Evolutionary conservation across 2,113 vertebrate species (phyloP).

Genomic region (Channa maculata): DNA sequence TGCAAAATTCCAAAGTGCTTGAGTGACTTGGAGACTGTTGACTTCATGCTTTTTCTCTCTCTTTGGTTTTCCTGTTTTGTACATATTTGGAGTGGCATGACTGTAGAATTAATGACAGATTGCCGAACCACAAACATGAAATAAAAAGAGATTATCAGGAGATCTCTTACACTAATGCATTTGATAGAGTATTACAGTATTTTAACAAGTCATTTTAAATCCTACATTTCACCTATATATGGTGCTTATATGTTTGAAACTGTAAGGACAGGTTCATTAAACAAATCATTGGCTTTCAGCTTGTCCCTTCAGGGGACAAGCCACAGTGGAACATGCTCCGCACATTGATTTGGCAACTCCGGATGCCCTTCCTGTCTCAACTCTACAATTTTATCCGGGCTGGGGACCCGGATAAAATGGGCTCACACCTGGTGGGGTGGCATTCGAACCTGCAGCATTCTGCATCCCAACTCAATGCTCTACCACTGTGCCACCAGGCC

Average conservation of each 20-base stretch:
- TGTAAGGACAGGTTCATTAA: neutral
- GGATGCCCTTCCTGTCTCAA: too few species aligned
- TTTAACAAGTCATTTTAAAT: slow-evolving; percentile 35
- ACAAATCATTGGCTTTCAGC: too few species aligned
- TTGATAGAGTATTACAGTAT: slow-evolving; percentile 6
- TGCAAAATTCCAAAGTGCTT: slow-evolving; percentile 70
- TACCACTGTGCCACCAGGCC: too few species aligned
- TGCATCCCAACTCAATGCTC: too few species aligned
- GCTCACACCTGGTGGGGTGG: too few species aligned
- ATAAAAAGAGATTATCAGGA: slow-evolving; percentile 43
- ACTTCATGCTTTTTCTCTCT: slow-evolving; percentile 54
- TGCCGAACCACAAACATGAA: slow-evolving; percentile 47
- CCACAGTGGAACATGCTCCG: too few species aligned
- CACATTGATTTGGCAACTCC: too few species aligned
- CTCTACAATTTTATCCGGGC: too few species aligned
- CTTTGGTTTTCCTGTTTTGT: slow-evolving; percentile 58
- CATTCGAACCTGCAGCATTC: too few species aligned
- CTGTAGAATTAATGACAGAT: slow-evolving; percentile 68
- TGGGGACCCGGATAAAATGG: too few species aligned
- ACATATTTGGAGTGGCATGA: slow-evolving; percentile 56
- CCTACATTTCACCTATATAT: slow-evolving; percentile 4
- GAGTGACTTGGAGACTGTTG: slow-evolving; percentile 66
- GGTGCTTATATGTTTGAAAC: neutral
- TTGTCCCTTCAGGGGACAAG: too few species aligned
- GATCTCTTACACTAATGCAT: slow-evolving; percentile 33